These are phyloP conservation scores for Yasuhikotakia modesta DNA, from an alignment of 2,797 vertebrate species.

Conservation along the genomic window DNA sequence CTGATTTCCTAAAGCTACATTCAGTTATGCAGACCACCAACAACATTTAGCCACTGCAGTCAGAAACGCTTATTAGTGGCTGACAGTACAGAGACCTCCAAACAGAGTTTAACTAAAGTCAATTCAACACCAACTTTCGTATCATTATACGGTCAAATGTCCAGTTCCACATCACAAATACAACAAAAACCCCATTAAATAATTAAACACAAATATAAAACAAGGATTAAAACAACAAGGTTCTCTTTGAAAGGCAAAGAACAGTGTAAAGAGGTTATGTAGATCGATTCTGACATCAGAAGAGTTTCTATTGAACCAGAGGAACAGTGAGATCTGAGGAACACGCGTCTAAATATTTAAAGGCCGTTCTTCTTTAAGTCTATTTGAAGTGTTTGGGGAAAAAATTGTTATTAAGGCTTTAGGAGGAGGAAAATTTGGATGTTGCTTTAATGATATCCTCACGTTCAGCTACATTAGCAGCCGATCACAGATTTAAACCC, in stretches of 20 bases:
- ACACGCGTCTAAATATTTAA: constrained; percentile 23
- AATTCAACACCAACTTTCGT: background rate
- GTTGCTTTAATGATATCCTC: constrained; percentile 16
- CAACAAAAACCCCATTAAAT: constrained; percentile 22
- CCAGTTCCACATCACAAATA: background rate
- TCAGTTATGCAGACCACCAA: background rate
- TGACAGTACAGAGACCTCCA: background rate
- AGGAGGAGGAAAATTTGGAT: constrained; percentile 11
- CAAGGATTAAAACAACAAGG: constrained; percentile 7
- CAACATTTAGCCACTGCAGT: background rate
- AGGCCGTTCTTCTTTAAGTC: background rate
- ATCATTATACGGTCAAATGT: background rate
- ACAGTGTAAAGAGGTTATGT: constrained; percentile 4
- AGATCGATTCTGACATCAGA: constrained; percentile 29
- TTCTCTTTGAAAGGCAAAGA: constrained; percentile 19
- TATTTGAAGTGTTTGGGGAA: constrained; percentile 4
- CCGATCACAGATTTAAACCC: constrained; percentile 4
- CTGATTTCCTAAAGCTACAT: background rate
- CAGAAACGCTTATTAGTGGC: background rate
- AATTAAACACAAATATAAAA: background rate
- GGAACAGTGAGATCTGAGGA: constrained; percentile 27
- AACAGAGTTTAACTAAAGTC: background rate
- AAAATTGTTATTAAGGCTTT: background rate
- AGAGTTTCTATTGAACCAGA: constrained; percentile 28
- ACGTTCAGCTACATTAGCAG: background rate